Evolutionary conservation across 1,140 invertebrate species (phyloP), one percentile per base, ranked within the genome.

Genomic region (Conopomorpha cramerella): DNA sequence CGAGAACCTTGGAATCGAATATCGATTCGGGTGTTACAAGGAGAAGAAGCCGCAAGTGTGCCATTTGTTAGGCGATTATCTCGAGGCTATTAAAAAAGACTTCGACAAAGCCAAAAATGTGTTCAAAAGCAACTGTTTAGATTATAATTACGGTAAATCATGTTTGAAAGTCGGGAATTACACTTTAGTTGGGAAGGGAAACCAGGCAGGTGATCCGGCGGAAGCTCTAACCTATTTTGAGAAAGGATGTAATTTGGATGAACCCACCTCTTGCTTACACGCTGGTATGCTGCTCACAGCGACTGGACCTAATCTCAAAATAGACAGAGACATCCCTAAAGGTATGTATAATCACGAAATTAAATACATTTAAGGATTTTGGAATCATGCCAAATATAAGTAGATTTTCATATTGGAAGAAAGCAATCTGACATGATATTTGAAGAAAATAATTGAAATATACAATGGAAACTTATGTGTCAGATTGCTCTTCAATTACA

Each of bases 1-100:
- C n/a, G 85, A 94, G 42, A 95, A 95, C 61, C 72, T 96, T 36
- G 88, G 89, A n/a, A 90, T 88, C 8, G 94, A 97, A 67, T 96
- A 96, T 59, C 82, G 89, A 50, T 96, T 93, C 64, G 91, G 92
- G 25, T 97, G 94, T 73, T 91, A 87, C 34, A 59, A 72, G 37
- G 77, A 78, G 41, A 73, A 79, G 38, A 78, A 79, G 23, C 63
- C 74, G 8, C 62, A 79, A 93, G 92, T 88, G n/a, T 97, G 94
- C 64, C 93, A 96, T 71, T 70, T 96, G 27, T 74, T 96, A 2
- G 94, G 87, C 1, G 92, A 96, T 72, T 96, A 89, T 67, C 77
- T 92, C 16, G 92, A 95, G 65, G 79, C 85, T 0, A 85, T 96
- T 1, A 88, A 89, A 48, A 86, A 86, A 54, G 88, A 96, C 51